phyloP scores from a whole-genome alignment of 2,888 invertebrate genomes.

The Chorisops tibialis region DNA sequence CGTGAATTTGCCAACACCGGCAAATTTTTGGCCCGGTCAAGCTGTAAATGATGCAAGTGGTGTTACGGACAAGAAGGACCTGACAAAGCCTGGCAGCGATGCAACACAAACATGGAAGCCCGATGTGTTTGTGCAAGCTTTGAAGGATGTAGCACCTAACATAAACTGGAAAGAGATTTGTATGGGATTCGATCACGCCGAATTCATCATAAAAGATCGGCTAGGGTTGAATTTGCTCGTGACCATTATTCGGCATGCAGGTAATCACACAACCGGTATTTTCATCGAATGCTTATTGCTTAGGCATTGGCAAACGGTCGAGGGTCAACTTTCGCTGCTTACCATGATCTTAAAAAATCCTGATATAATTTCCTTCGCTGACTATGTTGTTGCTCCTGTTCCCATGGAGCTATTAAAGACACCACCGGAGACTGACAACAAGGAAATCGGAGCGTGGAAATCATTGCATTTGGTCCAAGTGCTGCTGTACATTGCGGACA shows the following conservation, averaged over 20 bases:
- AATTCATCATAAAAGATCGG: slow-evolving; percentile 84
- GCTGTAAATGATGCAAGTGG: slow-evolving; percentile 28
- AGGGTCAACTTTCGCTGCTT: slow-evolving; percentile 87
- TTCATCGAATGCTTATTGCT: slow-evolving; percentile 90
- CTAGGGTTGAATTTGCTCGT: slow-evolving; percentile 79
- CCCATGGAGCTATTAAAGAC: slow-evolving; percentile 87
- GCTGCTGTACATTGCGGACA: slow-evolving; percentile 80
- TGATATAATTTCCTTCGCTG: slow-evolving; percentile 92
- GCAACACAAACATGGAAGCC: slow-evolving; percentile 78
- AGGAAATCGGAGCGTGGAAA: slow-evolving; percentile 91
- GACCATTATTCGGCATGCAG: slow-evolving; percentile 75
- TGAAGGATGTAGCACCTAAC: slow-evolving; percentile 82
- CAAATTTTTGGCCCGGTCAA: slow-evolving; percentile 61
- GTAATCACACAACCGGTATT: slow-evolving; percentile 70
- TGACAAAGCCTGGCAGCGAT: slow-evolving; percentile 48
- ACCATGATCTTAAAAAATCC: slow-evolving; percentile 83
- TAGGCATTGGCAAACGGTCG: slow-evolving; percentile 88
- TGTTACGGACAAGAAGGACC: slow-evolving; percentile 56
- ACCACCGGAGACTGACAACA: slow-evolving; percentile 90
- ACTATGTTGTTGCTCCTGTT: slow-evolving; percentile 83
- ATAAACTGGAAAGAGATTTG: slow-evolving; percentile 93
- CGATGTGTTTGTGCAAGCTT: slow-evolving; percentile 87
- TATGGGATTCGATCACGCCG: slow-evolving; percentile 83
- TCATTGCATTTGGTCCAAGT: slow-evolving; percentile 88
- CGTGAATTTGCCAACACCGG: slow-evolving; percentile 66